Conservation (phyloP, 2,888 invertebrate genomes). For the Drymonia ruficornis region DNA sequence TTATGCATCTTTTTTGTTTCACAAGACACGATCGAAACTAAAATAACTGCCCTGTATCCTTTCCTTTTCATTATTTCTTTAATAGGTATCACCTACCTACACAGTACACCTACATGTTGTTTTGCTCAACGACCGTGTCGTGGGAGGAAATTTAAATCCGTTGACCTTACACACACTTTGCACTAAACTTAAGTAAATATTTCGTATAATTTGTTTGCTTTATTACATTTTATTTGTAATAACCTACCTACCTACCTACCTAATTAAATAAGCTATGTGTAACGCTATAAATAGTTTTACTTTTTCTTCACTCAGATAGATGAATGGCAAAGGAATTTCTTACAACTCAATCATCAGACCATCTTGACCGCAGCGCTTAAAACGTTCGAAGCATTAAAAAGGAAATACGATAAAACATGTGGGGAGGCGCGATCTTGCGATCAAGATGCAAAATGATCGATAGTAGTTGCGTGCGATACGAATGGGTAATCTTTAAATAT, state of each 20-base stretch:
- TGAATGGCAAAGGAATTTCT: slow-evolving; percentile 31
- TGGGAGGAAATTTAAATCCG: slow-evolving; percentile 39
- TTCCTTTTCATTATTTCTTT: slow-evolving; percentile 12
- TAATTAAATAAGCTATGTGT: too few relatives aligned
- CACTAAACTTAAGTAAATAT: slow-evolving; percentile 15
- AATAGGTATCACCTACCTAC: slow-evolving; percentile 31
- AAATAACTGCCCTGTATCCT: neutral
- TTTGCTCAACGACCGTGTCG: slow-evolving; percentile 20
- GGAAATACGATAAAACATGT: slow-evolving; percentile 33
- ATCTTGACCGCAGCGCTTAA: slow-evolving; percentile 34
- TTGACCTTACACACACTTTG: slow-evolving; percentile 39
- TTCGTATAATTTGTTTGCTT: slow-evolving; percentile 9
- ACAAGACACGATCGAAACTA: neutral
- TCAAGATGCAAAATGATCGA: slow-evolving; percentile 45
- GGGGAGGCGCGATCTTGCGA: slow-evolving; percentile 37
- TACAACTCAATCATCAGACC: slow-evolving; percentile 38
- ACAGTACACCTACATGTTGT: slow-evolving; percentile 39
- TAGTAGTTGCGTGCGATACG: slow-evolving; percentile 18
- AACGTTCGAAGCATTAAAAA: slow-evolving; percentile 27
- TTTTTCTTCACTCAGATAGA: slow-evolving; percentile 12
- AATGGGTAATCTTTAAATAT: slow-evolving; percentile 5
- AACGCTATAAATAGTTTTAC: slow-evolving; percentile 13
- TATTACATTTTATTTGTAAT: neutral
- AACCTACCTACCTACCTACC: too few relatives aligned
- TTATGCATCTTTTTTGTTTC: neutral